Percentiles rank a stretch among this genome's conserved stretches.
These are phyloP conservation scores for Heliothis subflexa DNA, from an alignment of 1,140 invertebrate genomes.

Conservation along the genomic window DNA sequence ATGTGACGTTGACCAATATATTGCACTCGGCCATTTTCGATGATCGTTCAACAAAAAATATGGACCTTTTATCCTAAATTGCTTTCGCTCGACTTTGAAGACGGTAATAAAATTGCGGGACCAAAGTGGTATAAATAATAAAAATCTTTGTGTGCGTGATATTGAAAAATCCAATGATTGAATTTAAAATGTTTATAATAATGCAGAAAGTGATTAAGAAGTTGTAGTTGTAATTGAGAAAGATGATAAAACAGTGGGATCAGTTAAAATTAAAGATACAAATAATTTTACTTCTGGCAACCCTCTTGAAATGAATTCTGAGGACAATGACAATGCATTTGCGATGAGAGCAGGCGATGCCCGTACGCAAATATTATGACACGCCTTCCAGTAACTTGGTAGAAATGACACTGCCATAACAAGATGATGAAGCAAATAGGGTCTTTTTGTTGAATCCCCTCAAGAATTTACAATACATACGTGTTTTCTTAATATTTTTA, in stretches of 20 bases:
- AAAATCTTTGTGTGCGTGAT: not conserved
- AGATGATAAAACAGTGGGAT: not conserved
- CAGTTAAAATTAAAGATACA: not conserved
- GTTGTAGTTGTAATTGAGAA: not conserved
- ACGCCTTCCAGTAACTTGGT: not conserved
- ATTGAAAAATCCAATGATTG: no score
- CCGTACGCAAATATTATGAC: slow-evolving; percentile 23
- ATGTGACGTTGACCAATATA: slow-evolving; percentile 24
- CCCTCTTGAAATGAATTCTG: not conserved
- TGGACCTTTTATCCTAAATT: slow-evolving; percentile 1
- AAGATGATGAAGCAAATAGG: not conserved
- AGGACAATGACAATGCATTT: slow-evolving; percentile 13
- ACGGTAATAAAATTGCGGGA: slow-evolving; percentile 17
- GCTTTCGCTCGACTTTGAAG: slow-evolving; percentile 19
- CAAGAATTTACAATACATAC: slow-evolving; percentile 6
- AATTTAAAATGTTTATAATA: not conserved
- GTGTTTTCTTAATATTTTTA: not conserved
- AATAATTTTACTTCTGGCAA: not conserved
- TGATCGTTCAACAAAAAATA: not conserved
- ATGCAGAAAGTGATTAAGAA: not conserved
- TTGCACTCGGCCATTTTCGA: slow-evolving; percentile 4
- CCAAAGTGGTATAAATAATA: not conserved
- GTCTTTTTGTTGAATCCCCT: not conserved
- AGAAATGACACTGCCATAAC: slow-evolving; percentile 15
- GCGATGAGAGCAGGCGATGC: not conserved